Conservation (phyloP, 2,888 invertebrate genomes). For the Lithosia quadra region DNA sequence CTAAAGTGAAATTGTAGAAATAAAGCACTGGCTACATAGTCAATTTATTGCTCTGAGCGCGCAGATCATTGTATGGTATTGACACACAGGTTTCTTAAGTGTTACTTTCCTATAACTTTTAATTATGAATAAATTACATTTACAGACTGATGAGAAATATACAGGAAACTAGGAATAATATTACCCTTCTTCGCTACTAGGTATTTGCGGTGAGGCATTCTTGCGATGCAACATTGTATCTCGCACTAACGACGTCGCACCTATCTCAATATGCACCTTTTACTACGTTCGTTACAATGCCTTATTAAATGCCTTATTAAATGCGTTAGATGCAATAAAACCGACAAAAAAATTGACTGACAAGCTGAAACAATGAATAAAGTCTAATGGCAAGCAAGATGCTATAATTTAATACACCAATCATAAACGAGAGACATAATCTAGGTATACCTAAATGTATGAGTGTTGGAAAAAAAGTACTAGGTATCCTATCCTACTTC, state of each 20-base stretch:
- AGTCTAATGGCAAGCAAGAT: background rate
- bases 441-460: background rate
- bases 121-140: background rate
- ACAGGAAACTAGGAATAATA: background rate
- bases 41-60: too few species aligned
- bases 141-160: background rate
- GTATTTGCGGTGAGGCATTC: background rate
- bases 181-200: too few species aligned
- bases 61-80: conserved; percentile 69
- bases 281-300: too few species aligned
- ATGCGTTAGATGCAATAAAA: too few species aligned
- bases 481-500: too few species aligned
- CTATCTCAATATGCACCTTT: background rate
- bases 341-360: too few species aligned
- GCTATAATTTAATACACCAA: background rate
- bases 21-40: too few species aligned
- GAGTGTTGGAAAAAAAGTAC: background rate
- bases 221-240: background rate
- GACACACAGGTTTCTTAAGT: too few species aligned
- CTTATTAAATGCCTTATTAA: too few species aligned
- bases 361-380: background rate
- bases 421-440: background rate
- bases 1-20: too few species aligned
- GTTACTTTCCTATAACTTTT: conserved; percentile 42
- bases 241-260: background rate